Evolutionary conservation across 1,140 invertebrate species (phyloP), one percentile per base, ranked within the genome.

Genomic region (Pseudomyrmex concolor): DNA sequence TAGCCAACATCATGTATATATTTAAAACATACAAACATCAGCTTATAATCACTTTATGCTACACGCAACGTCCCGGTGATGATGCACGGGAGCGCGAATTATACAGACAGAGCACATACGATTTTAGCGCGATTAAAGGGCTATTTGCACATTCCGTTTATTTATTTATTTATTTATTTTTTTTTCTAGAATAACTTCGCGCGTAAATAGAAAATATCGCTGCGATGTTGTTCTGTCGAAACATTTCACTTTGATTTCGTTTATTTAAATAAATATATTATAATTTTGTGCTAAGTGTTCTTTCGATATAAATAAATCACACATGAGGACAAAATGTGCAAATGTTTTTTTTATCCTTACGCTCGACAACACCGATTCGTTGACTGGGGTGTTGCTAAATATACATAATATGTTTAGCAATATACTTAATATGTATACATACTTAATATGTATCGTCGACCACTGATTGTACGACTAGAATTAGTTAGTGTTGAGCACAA

Each of bases 391-490:
- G 34, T 34, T 34, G 34, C 34, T 7, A 34, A 34, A 84, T 88
- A 78, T 57, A 62, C 55, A n/a, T n/a, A n/a, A n/a, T n/a, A n/a
- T n/a, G n/a, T n/a, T n/a, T n/a, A n/a, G n/a, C n/a, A n/a, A n/a
- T n/a, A 12, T 67, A 7, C 55, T 25, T 25, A 25, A 34, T 22
- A 54, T 54, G 60, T n/a, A n/a, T 86, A n/a, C 55, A 12, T 67
- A 7, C 55, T 25, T 25, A 25, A 34, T 22, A 54, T 54, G 60
- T n/a, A n/a, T 86, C 71, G 84, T 88, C 88, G 86, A 90, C 68
- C 82, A 90, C 82, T 92, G 90, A 92, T 92, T 91, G 89, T 91
- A 92, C 90, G 68, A 90, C 90, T 90, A 90, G 81, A 74, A 89
- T 89, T 89, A 89, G 84, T 89, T 89, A 89, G 84, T 92, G 89